Evolutionary conservation across 2,113 vertebrate genomes (phyloP), one percentile per base, ranked within the genome.

Genomic region (Phrynosoma platyrhinos): DNA sequence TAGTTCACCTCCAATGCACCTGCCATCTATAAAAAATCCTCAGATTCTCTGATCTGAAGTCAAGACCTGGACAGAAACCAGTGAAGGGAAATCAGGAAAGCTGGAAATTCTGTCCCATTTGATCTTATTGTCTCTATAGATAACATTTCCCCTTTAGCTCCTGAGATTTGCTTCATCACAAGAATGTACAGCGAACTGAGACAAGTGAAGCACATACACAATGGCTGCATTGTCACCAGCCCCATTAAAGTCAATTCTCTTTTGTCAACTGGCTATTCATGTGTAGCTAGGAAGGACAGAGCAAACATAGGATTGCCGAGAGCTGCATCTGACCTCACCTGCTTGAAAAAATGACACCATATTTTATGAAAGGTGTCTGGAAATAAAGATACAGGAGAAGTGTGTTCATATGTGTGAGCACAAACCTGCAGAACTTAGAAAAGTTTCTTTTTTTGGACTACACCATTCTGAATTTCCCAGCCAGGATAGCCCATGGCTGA

Each of bases 201-300:
- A 10, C 25, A 79, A 79, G 6, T 18, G 72, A 16, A 32, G 20
- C 68, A 5, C 25, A 64, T 8, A 12, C 20, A n/a, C n/a, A 71
- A 71, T 36, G 6, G 9, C n/a, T 79, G n/a, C 8, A 69, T 69
- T 69, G 12, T 75, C 21, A 18, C 84, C 13, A 42, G 47, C 23
- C 5, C 30, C 64, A 69, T 47, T 83, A n/a, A 30, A 52, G 36
- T 27, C 40, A 52, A 55, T 86, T 84, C 69, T 79, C n/a, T 78
- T 86, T 71, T 79, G 58, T 79, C 21, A 36, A 12, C 64, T 53
- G 42, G 62, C 75, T 86, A 25, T 86, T 68, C 66, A 71, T 79
- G 85, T 36, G n/a, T 23, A 32, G 64, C 58, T 62, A 52, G 85
- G 47, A 68, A 32, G 12, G 42, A 13, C 62, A 53, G 42, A 79